A percentile compares a stretch with the other conserved stretches of the same genome.
Evolutionary conservation across 1,140 invertebrate species (phyloP).

Genomic region (Nasonia longicornis): DNA sequence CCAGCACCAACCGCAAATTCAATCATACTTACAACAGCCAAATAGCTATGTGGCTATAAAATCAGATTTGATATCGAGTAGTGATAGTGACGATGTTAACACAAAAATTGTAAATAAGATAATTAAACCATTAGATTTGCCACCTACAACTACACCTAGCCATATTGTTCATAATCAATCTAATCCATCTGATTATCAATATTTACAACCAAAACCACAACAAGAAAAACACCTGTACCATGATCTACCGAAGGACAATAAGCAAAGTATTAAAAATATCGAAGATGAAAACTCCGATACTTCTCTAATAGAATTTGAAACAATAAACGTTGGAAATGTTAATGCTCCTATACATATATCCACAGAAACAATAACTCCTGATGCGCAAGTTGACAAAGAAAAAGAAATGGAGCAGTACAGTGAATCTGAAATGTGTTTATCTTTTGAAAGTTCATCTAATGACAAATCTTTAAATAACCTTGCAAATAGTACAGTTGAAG

Average conservation of each 20-base stretch:
- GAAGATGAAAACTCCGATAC: not conserved
- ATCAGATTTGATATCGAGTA: conserved; percentile 53
- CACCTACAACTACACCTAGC: conserved; percentile 41
- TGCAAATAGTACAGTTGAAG: conserved; percentile 4
- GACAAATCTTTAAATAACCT: conserved; percentile 20
- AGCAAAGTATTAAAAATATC: not conserved
- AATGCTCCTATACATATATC: not conserved
- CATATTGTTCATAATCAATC: conserved; percentile 47
- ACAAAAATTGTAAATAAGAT: conserved; percentile 9
- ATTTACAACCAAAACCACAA: conserved; percentile 42
- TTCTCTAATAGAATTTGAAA: conserved; percentile 11
- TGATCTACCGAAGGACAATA: not conserved
- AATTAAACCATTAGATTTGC: not conserved
- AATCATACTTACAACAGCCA: conserved; percentile 54
- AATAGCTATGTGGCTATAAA: conserved; percentile 54
- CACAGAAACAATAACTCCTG: not conserved
- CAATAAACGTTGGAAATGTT: not conserved
- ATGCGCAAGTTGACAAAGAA: not conserved
- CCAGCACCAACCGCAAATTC: conserved; percentile 52
- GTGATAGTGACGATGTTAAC: conserved; percentile 56
- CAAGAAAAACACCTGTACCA: not conserved
- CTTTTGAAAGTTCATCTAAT: not conserved
- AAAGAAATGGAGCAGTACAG: not conserved
- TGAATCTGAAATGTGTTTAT: conserved; percentile 1
- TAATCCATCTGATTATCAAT: conserved; percentile 44